A percentile compares a stretch with the other conserved stretches of the same genome.
Conservation (phyloP, 2,888 invertebrate species). For the Azorinus chamasolen region DNA sequence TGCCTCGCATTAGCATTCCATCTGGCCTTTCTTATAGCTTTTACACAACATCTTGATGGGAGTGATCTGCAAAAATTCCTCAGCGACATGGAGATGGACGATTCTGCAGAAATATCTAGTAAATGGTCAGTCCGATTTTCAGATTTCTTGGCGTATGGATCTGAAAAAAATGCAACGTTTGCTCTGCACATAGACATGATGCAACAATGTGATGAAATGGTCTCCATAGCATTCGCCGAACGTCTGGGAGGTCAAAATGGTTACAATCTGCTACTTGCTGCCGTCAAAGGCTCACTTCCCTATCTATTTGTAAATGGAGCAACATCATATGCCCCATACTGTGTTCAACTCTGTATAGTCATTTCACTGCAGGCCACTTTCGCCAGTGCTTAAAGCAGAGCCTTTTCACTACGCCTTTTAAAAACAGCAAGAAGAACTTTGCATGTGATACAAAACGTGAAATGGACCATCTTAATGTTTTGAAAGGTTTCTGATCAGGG, state of each 20-base stretch:
- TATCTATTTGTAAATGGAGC: slow-evolving; percentile 62
- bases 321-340: slow-evolving; percentile 57
- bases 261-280: slow-evolving; percentile 46
- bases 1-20: slow-evolving; percentile 20
- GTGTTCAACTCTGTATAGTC: slow-evolving; percentile 37
- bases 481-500: slow-evolving; percentile 43
- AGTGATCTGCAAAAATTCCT: slow-evolving; percentile 1
- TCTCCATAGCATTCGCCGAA: slow-evolving; percentile 48
- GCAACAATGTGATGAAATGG: slow-evolving; percentile 60
- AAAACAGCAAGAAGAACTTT: slow-evolving; percentile 41
- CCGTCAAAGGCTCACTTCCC: slow-evolving; percentile 51
- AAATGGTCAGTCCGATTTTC: slow-evolving; percentile 25
- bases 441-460: slow-evolving; percentile 55
- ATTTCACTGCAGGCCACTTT: slow-evolving; percentile 47
- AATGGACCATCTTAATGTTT: slow-evolving; percentile 46
- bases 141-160: slow-evolving; percentile 22
- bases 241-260: slow-evolving; percentile 48
- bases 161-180: slow-evolving; percentile 43
- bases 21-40: slow-evolving; percentile 25
- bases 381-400: slow-evolving; percentile 43
- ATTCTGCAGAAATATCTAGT: neutral
- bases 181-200: slow-evolving; percentile 49
- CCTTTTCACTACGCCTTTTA: slow-evolving; percentile 51
- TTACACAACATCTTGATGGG: slow-evolving; percentile 1
- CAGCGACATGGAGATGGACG: slow-evolving; percentile 15